Evolutionary conservation across 2,113 vertebrate species (phyloP), one percentile per base, ranked within the genome.

Genomic region (Gasterosteus nipponicus): DNA sequence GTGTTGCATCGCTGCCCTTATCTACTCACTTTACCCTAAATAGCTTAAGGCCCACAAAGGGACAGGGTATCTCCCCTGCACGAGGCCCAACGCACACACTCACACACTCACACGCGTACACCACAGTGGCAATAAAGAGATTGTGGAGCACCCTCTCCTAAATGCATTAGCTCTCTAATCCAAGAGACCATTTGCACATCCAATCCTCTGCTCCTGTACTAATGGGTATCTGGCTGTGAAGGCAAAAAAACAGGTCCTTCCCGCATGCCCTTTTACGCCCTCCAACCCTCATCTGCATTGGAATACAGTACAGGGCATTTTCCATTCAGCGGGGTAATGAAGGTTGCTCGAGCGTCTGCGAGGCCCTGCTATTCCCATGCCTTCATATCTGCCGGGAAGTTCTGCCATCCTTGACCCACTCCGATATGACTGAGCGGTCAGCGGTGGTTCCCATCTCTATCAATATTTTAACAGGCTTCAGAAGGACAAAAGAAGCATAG

Each of bases 151-250:
- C 89, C 87, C 86, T 81, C 85, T 89, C 93, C 84, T 94, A 92
- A 95, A 96, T 91, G 92, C 94, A 95, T 95, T 95, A 95, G 91
- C 90, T 85, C 83, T 87, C 89, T 95, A 95, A 94, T 93, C 90
- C 92, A 92, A 80, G 72, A 92, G 91, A 91, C 93, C 95, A 96
- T 96, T 97, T 96, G 93, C 94, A 95, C 95, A 96, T 94, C 93
- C 94, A 95, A 95, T 96, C 93, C 84, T 7, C 89, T 73, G 92
- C 86, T 89, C 83, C 90, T 93, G 92, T 92, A 87, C 95, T 95
- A 91, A 93, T 93, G 90, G 90, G 92, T 91, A 93, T 94, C 94
- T 95, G 90, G 88, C 89, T 87, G 91, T 81, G 91, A 87, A 78
- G 75, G 78, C 61, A 67, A 46, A 67, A 58, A 73, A 85, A 79